Base-by-base conservation (phyloP, 2,888 invertebrate genomes). In the Oscheius sp. region DNA sequence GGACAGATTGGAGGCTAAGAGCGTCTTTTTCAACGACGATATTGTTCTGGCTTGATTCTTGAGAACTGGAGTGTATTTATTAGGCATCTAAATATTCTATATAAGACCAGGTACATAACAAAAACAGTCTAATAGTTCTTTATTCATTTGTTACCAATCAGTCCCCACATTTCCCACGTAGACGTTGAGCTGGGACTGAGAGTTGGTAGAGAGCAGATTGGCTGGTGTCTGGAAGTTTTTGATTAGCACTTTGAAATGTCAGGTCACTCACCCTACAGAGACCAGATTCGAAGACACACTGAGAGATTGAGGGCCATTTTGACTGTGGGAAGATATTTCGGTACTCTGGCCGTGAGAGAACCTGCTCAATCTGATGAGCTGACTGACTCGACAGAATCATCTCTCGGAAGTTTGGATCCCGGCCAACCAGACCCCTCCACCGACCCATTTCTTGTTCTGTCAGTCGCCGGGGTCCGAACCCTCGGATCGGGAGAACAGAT, bases 371-470 rank as follows among this genome's bases (percentile, higher is more conserved):
- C 74, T 83, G 78, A 2, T 77, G 74, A 4, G 73, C 74, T 55
- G 79, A 78, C 73, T 79, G 76, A 1, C 81, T 74, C 0, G 74
- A 73, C 0, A 78, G 50, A 9, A 84, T 33, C 3, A 76, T 37
- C 9, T 79, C 70, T 11, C 74, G 62, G n/a, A 84, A 72, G 5
- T 72, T 35, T 13, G 37, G 29, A 57, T 84, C 82, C 33, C 78
- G 55, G 10, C 66, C 70, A 21, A 84, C 80, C 0, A 84, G 53
- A 1, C 78, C 75, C 47, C 80, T 75, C 84, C 84, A 84, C 51
- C 84, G 37, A 86, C 87, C 82, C 76, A 87, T 83, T 76, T 88
- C 88, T 70, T 88, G 88, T 70, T 88, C 88, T 0, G 88, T 88
- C 10, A 88, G 71, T 60, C 84, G 85, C 60, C 84, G 70, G n/a